Evolutionary conservation across 2,113 vertebrate species (phyloP), one percentile per base, ranked within the genome.

Genomic region (Corythoichthys haematopterus): DNA sequence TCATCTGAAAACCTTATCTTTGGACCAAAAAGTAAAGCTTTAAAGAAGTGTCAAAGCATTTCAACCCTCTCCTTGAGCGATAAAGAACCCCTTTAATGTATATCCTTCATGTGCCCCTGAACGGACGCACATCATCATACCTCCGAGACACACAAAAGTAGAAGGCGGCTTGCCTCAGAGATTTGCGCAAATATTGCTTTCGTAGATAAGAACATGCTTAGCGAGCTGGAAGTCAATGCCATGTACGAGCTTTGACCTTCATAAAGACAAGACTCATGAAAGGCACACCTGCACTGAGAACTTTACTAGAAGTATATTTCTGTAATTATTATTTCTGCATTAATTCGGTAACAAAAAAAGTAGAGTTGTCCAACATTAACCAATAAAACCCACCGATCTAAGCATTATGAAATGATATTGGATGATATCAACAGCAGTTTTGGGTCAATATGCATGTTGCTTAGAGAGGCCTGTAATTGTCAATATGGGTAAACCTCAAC

Each of bases 31-130:
- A 69, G 40, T 36, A 52, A 56, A 76, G 57, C 61, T 47, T 66
- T 70, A 52, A 64, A 68, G 57, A 78, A 53, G 1, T 50, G 20
- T 58, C 10, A 40, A 10, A 70, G 58, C 40, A 59, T 66, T 43
- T 55, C 60, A 62, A 68, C 5, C 53, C 2, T 48, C 6, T 66
- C 20, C 43, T 33, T 9, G 50, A 33, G 46, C 45, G 11, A 77
- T 52, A 38, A 66, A 65, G 50, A 66, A 16, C 35, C n/a, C 35
- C 45, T 67, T 64, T 67, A 75, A 65, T 64, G 52, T 43, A 28
- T 51, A 48, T 36, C 76, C 74, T 83, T 72, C 53, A 68, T 69
- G 28, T 84, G 69, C 72, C 69, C 77, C 75, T 68, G 65, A 82
- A 75, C 68, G 74, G 69, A 76, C 51, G 16, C 71, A 74, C 58